phyloP scores from a whole-genome alignment of 2,797 vertebrate species.

The Acipenser oxyrinchus region DNA sequence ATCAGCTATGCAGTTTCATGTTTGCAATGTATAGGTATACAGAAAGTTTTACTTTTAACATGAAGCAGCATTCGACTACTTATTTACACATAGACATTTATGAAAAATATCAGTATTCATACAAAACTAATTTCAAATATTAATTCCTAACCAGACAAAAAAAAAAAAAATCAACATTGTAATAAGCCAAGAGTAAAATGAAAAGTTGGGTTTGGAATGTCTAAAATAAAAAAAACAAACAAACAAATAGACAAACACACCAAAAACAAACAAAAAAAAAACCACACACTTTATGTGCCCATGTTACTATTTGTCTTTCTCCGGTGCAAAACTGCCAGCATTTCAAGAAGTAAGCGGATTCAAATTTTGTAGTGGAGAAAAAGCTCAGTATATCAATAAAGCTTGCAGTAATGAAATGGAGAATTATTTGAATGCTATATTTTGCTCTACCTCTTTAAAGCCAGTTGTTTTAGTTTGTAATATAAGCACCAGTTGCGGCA shows the following conservation, averaged over 20 bases:
- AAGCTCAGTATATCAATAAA: constrained; percentile 15
- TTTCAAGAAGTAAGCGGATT: background rate
- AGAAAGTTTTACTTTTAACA: background rate
- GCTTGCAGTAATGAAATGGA: constrained; percentile 37
- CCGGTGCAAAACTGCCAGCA: background rate
- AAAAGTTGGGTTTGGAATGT: constrained; percentile 23
- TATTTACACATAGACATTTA: constrained; percentile 44
- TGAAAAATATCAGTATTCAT: constrained; percentile 25
- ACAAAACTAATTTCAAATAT: constrained; percentile 32
- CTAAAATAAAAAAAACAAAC: constrained; percentile 21
- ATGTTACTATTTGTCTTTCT: background rate
- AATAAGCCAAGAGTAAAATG: constrained; percentile 34
- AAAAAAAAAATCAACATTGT: constrained; percentile 20
- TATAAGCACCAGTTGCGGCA: constrained; percentile 19
- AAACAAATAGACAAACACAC: constrained; percentile 20
- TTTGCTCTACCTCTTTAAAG: constrained; percentile 11
- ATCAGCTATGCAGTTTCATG: constrained; percentile 21
- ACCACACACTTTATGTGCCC: background rate
- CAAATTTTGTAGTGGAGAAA: constrained; percentile 9
- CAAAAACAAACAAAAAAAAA: constrained; percentile 7
- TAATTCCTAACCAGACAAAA: constrained; percentile 38
- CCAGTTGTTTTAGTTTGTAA: constrained; percentile 8
- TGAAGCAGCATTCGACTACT: constrained; percentile 18
- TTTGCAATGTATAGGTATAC: constrained; percentile 50
- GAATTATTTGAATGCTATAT: constrained; percentile 9